Evolutionary conservation across 2,797 vertebrate species (phyloP), one percentile per base, ranked within the genome.

Genomic region (Sternotherus odoratus): DNA sequence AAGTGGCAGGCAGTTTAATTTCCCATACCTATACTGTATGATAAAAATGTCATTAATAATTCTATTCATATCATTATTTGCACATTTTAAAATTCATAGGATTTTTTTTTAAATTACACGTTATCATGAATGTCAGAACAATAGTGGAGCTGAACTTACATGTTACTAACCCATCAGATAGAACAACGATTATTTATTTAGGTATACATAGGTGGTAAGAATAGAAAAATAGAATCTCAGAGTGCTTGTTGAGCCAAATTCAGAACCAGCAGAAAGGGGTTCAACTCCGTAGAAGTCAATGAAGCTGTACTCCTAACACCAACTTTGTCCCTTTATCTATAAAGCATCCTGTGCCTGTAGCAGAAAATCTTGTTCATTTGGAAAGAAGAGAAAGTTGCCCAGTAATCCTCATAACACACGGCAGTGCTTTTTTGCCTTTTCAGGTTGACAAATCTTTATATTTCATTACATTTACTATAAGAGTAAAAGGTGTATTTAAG

Each of bases 41-140:
- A 79, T 86, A 88, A 56, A 77, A 89, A 89, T 48, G 8, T 3
- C 33, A 79, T 95, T 94, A 90, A 89, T 91, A 53, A 80, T 77
- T 83, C 30, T 54, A 82, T 93, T 77, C 1, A 2, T 79, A 53
- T 51, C 48, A 88, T 90, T 94, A 91, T 89, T 91, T 1, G 6
- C 1, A 0, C 5, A 82, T 85, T 87, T 80, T 91, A 50, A 94
- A 94, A 94, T 78, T 66, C 16, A 49, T n/a, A 77, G 12, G 33
- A 77, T 13, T 87, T 85, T 87, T 88, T 93, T 93, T 95, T 79
- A 92, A 84, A 94, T 86, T n/a, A 3, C 8, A 85, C 77, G 88
- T 93, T 3, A 46, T 54, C 28, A 49, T 77, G 36, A 90, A n/a
- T 12, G 66, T 39, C 12, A 8, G 84, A 82, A 63, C 5, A 57